Base-by-base conservation (phyloP, 2,888 invertebrate species). In the Agrotis ipsilon region DNA sequence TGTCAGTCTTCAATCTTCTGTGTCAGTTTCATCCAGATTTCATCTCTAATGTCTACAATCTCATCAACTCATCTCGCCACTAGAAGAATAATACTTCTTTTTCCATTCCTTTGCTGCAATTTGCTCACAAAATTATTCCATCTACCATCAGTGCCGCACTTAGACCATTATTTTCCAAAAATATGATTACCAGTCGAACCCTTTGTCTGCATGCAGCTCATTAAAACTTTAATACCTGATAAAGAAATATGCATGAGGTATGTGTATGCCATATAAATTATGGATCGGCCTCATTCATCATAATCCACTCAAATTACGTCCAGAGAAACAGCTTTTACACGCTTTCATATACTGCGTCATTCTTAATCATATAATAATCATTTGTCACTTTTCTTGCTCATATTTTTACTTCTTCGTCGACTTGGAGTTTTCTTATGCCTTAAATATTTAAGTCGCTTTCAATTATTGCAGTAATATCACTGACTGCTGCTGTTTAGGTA, bases 321-420 rank as follows among this genome's bases (percentile, higher is more conserved):
- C 24, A 51, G 39, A 46, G 24, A 58, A 27, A 39, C 49, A n/a
- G 49, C 66, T 66, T 66, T 72, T 74, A 45, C 60, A 39, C 27
- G n/a, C 61, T 75, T 75, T 74, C 49, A 61, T 61, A 39, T 43
- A 51, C 9, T 55, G 39, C 48, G 27, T 62, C 21, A 48, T n/a
- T 21, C n/a, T 24, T 67, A 43, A 63, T 57, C 48, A 32, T 14
- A 16, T 55, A 55, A 63, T 54, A 27, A 71, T 45, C 27, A 45
- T 55, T 58, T 19, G 21, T 58, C 51, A 43, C 24, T 18, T 49
- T 46, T 46, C 19, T 21, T 21, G 24, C 14, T 24, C 13, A 27
- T 18, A 32, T 76, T 61, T 48, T 51, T 68, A 57, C 46, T 51
- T 51, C 43, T 67, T 24, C 46, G 13, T 21, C 27, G 21, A 14